Percentiles rank a stretch among this genome's conserved stretches.
Conservation (phyloP, 1,140 invertebrate species). For the Ceratosolen fusciceps region DNA sequence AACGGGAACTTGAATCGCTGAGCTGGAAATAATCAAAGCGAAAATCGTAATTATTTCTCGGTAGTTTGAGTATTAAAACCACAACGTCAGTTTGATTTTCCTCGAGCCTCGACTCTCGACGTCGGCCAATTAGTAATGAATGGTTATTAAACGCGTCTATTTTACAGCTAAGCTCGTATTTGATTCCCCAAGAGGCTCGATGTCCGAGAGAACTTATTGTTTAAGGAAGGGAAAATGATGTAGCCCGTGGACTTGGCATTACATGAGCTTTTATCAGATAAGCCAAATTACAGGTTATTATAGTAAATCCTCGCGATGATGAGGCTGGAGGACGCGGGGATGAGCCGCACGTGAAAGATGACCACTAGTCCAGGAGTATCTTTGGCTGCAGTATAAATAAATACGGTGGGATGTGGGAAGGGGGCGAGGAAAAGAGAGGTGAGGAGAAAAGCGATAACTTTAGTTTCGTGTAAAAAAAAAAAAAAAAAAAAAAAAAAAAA, state of each 20-base stretch:
- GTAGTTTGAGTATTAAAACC: neutral
- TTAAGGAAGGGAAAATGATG: slow-evolving; percentile 16
- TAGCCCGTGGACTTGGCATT: neutral
- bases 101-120: neutral
- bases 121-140: neutral
- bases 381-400: neutral
- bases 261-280: neutral
- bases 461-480: slow-evolving; percentile 11
- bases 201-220: neutral
- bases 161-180: slow-evolving; percentile 8
- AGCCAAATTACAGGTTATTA: slow-evolving; percentile 31
- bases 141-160: slow-evolving; percentile 9
- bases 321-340: neutral
- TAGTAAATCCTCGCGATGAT: slow-evolving; percentile 11
- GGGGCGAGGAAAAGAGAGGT: too few relatives aligned
- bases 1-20: neutral
- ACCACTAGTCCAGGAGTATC: neutral
- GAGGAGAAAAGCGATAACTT: too few relatives aligned
- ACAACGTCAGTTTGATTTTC: slow-evolving; percentile 5
- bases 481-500: too few relatives aligned
- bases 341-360: neutral
- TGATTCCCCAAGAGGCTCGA: neutral
- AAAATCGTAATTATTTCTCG: neutral
- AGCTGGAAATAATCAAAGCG: neutral
- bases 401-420: neutral